Base-by-base conservation (phyloP, 2,113 vertebrate genomes). In the Phalacrocorax carbo region DNA sequence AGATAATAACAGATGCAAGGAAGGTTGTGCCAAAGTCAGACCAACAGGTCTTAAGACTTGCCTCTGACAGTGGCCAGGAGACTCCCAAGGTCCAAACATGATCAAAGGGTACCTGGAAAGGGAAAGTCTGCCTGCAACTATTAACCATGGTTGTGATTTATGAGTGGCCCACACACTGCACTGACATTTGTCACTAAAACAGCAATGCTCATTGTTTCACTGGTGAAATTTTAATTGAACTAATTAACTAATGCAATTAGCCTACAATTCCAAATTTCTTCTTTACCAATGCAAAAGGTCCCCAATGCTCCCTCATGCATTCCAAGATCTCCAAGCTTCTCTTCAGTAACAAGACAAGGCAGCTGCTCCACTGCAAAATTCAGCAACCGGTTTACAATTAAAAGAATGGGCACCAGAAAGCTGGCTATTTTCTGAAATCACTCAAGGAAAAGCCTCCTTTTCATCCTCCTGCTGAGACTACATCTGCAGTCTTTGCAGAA, bases 81-180 rank as follows among this genome's bases (percentile, higher is more conserved):
- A 32, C 42, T 76, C 42, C 44, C 3, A 11, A 20, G 14, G 27
- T 15, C 6, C 0, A 65, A 71, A 84, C 13, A 16, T 15, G 22
- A 48, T 5, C 34, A 8, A 36, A 79, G 52, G 17, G 60, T 12
- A 61, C 26, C 60, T 55, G 30, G 38, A 40, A 60, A 48, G 72
- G 38, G 38, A 9, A 58, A 73, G 48, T 13, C 49, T 58, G 25
- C 21, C 48, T 79, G 46, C 48, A 38, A 23, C 66, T 38, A 34
- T 34, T 18, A 32, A 20, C 42, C 42, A 8, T 2, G 10, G 48
- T 2, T 75, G 81, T 25, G 32, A 29, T 75, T 73, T 55, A 48
- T 30, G 10, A 38, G 38, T 0, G 0, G 54, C 58, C 52, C 42
- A 15, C 34, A n/a, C 0, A 0, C n/a, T 66, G 52, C 78, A 52